Percentiles rank a stretch among this genome's conserved stretches.
These are phyloP conservation scores for Ornithoptera priamus DNA, from an alignment of 2,888 invertebrate genomes.

Conservation along the genomic window DNA sequence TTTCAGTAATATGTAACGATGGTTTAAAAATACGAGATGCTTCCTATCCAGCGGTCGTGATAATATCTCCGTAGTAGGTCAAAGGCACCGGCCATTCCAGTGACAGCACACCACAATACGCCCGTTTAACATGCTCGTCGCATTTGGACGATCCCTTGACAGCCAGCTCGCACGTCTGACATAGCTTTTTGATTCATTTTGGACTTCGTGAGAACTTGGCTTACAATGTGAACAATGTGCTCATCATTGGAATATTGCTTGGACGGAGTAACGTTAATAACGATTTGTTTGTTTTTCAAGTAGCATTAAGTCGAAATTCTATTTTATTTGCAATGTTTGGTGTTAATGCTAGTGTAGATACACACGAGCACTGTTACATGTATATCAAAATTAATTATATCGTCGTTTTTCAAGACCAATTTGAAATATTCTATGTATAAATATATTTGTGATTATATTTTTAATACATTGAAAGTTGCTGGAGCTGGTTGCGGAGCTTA, in stretches of 20 bases:
- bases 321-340: no score
- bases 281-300: no score
- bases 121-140: conserved; percentile 77
- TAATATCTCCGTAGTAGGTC: conserved; percentile 55
- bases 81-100: conserved; percentile 63
- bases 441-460: no score
- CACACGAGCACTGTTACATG: no score
- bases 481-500: conserved; percentile 1
- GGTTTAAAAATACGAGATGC: conserved; percentile 12
- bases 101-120: conserved; percentile 72
- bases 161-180: conserved; percentile 63
- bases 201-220: conserved; percentile 36
- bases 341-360: no score
- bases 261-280: not conserved
- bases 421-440: no score
- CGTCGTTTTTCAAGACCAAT: no score
- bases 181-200: conserved; percentile 46
- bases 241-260: conserved; percentile 13
- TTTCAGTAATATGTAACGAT: not conserved
- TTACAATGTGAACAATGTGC: conserved; percentile 13
- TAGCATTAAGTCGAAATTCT: no score
- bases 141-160: conserved; percentile 69
- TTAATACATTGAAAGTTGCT: no score
- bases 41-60: conserved; percentile 40
- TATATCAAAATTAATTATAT: no score